phyloP scores from a whole-genome alignment of 2,113 vertebrate genomes.

The Percina caprodes region DNA sequence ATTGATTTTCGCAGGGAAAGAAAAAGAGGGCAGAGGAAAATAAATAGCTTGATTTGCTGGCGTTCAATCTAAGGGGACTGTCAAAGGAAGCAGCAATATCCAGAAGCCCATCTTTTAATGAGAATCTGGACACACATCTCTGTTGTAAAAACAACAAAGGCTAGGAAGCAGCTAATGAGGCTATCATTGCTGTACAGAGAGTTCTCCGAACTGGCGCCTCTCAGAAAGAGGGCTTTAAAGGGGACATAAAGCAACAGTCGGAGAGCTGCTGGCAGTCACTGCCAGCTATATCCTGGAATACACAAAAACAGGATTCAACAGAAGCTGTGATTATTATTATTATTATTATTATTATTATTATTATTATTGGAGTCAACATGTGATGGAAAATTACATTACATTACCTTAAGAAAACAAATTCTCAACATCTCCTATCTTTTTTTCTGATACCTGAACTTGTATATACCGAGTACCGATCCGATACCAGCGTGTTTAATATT shows the following conservation, averaged over 20 bases:
- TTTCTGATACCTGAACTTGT: too few relatives aligned
- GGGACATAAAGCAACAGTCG: conserved; percentile 76
- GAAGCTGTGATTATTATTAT: conserved; percentile 23
- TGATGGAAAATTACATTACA: background rate
- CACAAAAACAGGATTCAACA: conserved; percentile 47
- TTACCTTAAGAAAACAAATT: background rate
- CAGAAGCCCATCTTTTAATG: conserved; percentile 83
- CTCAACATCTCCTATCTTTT: background rate
- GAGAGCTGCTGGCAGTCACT: conserved; percentile 67
- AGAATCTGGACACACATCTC: conserved; percentile 83
- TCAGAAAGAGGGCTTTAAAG: conserved; percentile 78
- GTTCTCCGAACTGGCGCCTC: conserved; percentile 72
- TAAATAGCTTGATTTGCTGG: conserved; percentile 79
- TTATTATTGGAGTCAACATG: conserved; percentile 22
- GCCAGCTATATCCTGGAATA: conserved; percentile 58
- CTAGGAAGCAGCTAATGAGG: conserved; percentile 84
- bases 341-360: conserved; percentile 1
- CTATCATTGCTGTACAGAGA: conserved; percentile 81
- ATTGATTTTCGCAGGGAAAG: conserved; percentile 71
- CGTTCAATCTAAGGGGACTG: conserved; percentile 79
- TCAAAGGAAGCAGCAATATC: conserved; percentile 73
- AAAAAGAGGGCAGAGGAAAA: conserved; percentile 69
- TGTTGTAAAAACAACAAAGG: conserved; percentile 84
- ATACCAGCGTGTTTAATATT: too few relatives aligned
- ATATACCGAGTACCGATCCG: too few relatives aligned